Base-by-base conservation (phyloP, 2,797 vertebrate species). In the Dendrocincla fuliginosa region DNA sequence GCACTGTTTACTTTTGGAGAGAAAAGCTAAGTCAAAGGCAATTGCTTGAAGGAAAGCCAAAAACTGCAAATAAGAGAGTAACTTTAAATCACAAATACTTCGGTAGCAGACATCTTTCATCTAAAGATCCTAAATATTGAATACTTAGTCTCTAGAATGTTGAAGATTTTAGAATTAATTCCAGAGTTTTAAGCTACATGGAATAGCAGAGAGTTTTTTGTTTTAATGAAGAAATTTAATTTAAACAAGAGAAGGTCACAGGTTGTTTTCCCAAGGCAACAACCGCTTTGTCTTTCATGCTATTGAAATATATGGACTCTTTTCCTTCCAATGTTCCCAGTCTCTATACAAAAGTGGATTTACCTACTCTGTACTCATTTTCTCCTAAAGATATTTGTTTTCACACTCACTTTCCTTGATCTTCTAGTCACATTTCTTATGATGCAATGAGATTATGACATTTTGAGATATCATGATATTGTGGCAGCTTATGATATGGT, bases 21-120 rank as follows among this genome's bases (percentile, higher is more conserved):
- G 16, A 74, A 91, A 93, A 82, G 17, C 44, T 37, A 75, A 74
- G 23, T 49, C 25, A 91, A 59, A 87, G 14, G 22, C 23, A 84
- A 41, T n/a, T 52, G 6, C 39, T 67, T 77, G 52, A 55, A 71
- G 81, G 7, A 78, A 61, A 68, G 22, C 14, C 20, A 82, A 93
- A 84, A 75, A 35, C 47, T 68, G 16, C 15, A 65, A 69, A 14
- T 70, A 5, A 28, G 13, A 27, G 52, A 18, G 39, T 16, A 80
- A 56, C 17, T 84, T 73, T 49, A 80, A 83, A 60, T 80, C 77
- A 24, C 17, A 49, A 57, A 41, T 60, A 55, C 13, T 63, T 89
- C 20, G 41, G 19, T 65, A 73, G 52, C 1, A 86, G 55, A 37
- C 17, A 3, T 28, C 70, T 4, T 13, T 61, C 35, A 35, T 35